Base-by-base conservation (phyloP, 2,797 vertebrate species). In the Erpetoichthys calabaricus region DNA sequence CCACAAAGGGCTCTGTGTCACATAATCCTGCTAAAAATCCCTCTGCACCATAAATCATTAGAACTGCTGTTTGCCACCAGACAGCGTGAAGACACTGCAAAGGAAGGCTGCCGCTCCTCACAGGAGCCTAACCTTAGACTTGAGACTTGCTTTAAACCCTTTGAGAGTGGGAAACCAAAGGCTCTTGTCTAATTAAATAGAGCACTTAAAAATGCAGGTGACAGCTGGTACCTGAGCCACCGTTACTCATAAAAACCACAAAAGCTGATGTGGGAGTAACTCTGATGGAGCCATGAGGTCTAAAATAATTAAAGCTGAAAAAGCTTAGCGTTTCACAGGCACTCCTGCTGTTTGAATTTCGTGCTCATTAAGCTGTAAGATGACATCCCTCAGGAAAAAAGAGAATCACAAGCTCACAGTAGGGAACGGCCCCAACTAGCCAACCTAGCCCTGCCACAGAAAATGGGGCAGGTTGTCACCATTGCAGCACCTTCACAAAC, bases 21-120 rank as follows among this genome's bases (percentile, higher is more conserved):
- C 47, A 49, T 49, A 49, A 49, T 49, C 47, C 47, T 43, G 7
- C 53, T 54, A 43, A 7, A 7, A 54, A 54, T 54, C 53, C 53
- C 3, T 43, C 41, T 42, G 53, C 53, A 42, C n/a, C 53, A 42
- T 54, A 42, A 42, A 54, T 42, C 4, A 49, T 49, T 49, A 49
- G 47, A 7, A n/a, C 47, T 49, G 47, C 47, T 7, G 47, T 49
- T 49, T 4, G 7, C 2, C n/a, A n/a, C 47, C 47, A 49, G 4
- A n/a, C 47, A 49, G 47, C 7, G 7, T 7, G 47, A n/a, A 49
- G 47, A 49, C n/a, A n/a, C 47, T 49, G 7, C 3, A n/a, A 7
- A 7, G 7, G 47, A 49, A n/a, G n/a, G 4, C 47, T 49, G 47
- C 47, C 3, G 47, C n/a, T 49, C 47, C 47, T n/a, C 7, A n/a